Evolutionary conservation across 2,113 vertebrate genomes (phyloP).

Genomic region (Corythoichthys haematopterus): DNA sequence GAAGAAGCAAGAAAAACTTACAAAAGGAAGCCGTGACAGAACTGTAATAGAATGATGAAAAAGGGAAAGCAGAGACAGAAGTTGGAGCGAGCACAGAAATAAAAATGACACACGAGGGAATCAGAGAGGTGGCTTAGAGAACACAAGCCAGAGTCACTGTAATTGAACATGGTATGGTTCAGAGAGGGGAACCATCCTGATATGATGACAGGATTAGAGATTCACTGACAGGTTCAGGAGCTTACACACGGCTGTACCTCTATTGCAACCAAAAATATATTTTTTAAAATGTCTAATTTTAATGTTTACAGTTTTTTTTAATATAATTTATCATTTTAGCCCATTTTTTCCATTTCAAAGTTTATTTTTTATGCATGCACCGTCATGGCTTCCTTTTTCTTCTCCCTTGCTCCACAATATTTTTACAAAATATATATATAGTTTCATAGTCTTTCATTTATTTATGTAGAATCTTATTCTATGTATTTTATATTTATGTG

Average conservation of each 20-base stretch:
- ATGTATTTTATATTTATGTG: no score
- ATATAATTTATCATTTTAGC: no score
- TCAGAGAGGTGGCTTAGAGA: conserved; percentile 20
- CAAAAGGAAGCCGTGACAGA: no score
- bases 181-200: conserved; percentile 18
- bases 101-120: conserved; percentile 45
- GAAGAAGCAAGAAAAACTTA: no score
- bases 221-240: conserved; percentile 26
- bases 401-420: not conserved
- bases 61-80: conserved; percentile 29
- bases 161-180: conserved; percentile 46
- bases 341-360: conserved; percentile 8
- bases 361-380: not conserved
- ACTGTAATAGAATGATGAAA: conserved; percentile 12
- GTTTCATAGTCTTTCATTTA: no score
- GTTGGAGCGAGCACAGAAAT: conserved; percentile 31
- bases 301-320: not conserved
- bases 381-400: not conserved
- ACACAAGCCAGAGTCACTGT: conserved; percentile 26
- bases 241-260: conserved; percentile 2
- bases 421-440: not conserved
- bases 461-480: no score
- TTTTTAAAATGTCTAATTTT: not conserved
- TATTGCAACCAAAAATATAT: conserved; percentile 8
- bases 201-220: conserved; percentile 17